phyloP scores from a whole-genome alignment of 1,140 invertebrate genomes.

The Tigriopus japonicus region DNA sequence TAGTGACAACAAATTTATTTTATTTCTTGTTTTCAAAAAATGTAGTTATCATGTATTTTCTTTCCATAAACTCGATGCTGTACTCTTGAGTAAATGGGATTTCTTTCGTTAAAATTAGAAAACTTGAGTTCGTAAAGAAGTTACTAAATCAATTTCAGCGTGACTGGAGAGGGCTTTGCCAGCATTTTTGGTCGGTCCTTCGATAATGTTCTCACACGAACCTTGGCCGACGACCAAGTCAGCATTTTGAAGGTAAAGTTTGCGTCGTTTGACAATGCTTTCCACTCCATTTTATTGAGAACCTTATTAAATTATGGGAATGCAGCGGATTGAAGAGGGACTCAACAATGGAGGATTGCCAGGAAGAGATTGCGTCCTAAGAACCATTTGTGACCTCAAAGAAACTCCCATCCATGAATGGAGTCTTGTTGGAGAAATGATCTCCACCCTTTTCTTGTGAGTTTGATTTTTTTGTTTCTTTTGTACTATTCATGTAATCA shows the following conservation, averaged over 20 bases:
- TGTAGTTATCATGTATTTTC: no score
- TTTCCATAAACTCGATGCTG: no score
- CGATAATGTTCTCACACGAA: neutral
- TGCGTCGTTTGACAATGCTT: neutral
- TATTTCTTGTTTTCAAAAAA: no score
- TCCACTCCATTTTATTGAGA: neutral
- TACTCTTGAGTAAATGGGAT: no score
- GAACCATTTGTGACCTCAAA: slow-evolving; percentile 1
- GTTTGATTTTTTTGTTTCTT: neutral
- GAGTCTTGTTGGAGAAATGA: slow-evolving; percentile 7
- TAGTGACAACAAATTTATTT: no score
- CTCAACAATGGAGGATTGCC: neutral
- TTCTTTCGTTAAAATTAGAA: no score
- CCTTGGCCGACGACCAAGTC: slow-evolving; percentile 6
- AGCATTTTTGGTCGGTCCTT: neutral
- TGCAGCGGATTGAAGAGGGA: neutral
- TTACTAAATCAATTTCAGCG: neutral
- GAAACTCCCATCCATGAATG: slow-evolving; percentile 10
- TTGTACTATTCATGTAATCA: neutral
- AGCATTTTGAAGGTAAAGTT: neutral
- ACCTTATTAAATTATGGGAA: neutral
- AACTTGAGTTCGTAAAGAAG: no score
- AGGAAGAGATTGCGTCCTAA: neutral
- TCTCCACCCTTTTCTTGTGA: neutral
- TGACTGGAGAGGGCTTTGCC: neutral